phyloP scores from a whole-genome alignment of 2,888 invertebrate genomes.

The Chromoteleia sp. region DNA sequence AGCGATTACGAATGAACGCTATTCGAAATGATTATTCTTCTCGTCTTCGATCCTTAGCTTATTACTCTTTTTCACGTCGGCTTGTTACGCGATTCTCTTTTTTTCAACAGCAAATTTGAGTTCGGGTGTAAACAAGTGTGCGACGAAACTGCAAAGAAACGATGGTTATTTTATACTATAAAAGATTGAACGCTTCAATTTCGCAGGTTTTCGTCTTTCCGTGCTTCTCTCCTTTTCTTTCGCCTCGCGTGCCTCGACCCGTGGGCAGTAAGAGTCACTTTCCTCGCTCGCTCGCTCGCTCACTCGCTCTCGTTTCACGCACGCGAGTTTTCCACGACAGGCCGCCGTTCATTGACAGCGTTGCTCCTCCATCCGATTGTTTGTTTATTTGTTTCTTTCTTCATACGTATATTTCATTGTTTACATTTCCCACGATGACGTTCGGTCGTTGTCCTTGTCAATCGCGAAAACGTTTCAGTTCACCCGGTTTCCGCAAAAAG shows the following conservation, averaged over 20 bases:
- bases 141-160: constrained; percentile 6
- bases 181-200: constrained; percentile 8
- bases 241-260: constrained; percentile 13
- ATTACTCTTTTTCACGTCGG: not conserved
- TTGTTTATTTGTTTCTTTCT: too few relatives aligned
- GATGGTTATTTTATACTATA: constrained; percentile 30
- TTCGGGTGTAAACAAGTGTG: constrained; percentile 16
- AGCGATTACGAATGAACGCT: constrained; percentile 49
- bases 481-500: too few relatives aligned
- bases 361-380: too few relatives aligned
- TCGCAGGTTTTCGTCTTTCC: not conserved
- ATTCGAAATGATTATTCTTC: constrained; percentile 43
- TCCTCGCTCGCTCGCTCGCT: constrained; percentile 48
- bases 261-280: too few relatives aligned
- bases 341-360: constrained; percentile 37
- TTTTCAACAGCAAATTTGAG: constrained; percentile 6
- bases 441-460: too few relatives aligned
- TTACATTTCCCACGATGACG: too few relatives aligned
- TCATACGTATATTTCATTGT: too few relatives aligned
- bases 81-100: constrained; percentile 17
- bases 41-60: constrained; percentile 1
- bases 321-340: constrained; percentile 34
- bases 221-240: constrained; percentile 18
- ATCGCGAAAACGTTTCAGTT: too few relatives aligned
- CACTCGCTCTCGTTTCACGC: constrained; percentile 51